Percentiles rank a stretch among this genome's conserved stretches.
These are phyloP conservation scores for Rotaria macrura DNA, from an alignment of 2,888 invertebrate species.

Conservation along the genomic window DNA sequence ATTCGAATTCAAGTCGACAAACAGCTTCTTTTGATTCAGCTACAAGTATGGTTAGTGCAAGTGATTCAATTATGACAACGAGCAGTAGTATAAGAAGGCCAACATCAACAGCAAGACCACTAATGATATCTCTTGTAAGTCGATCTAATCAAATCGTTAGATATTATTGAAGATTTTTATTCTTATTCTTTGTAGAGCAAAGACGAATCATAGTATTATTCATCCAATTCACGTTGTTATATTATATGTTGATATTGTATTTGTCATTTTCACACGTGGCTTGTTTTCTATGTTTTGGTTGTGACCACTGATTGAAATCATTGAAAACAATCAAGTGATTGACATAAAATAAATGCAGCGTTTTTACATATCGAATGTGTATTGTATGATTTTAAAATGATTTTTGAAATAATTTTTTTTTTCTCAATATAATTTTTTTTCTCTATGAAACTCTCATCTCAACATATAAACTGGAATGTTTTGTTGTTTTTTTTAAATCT, in stretches of 20 bases:
- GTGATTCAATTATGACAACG: not conserved
- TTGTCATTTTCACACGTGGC: not conserved
- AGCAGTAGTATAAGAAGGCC: not conserved
- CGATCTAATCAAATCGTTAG: too few relatives aligned
- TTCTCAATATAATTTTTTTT: not conserved
- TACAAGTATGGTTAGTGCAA: not conserved
- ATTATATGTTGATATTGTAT: not conserved
- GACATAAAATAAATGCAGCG: not conserved
- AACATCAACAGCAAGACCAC: conserved; percentile 10
- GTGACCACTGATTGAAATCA: not conserved
- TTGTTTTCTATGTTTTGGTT: not conserved
- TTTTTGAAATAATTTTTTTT: not conserved
- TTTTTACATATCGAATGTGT: not conserved
- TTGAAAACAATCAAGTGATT: not conserved
- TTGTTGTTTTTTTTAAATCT: too few relatives aligned
- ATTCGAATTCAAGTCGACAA: conserved; percentile 10
- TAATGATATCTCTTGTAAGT: conserved; percentile 22
- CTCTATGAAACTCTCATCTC: not conserved
- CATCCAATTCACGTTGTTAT: not conserved
- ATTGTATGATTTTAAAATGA: not conserved
- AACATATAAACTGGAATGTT: not conserved
- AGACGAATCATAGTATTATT: not conserved
- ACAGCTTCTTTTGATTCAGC: not conserved
- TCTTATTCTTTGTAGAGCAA: not conserved
- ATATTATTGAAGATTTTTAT: not conserved